Base-by-base conservation (phyloP, 1,140 invertebrate species). In the Aphaenogaster ashmeadi region DNA sequence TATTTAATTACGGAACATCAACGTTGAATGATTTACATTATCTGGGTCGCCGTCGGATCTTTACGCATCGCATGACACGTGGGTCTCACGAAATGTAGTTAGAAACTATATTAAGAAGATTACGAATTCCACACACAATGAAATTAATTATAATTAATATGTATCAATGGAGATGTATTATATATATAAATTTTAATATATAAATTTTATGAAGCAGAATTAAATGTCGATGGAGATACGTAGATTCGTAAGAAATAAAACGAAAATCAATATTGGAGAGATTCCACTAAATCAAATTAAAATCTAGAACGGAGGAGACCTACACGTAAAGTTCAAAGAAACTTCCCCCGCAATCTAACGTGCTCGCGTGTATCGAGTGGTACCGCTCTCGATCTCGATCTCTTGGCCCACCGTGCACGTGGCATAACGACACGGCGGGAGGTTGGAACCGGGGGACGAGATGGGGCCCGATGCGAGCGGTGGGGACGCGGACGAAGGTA, bases 1-100 rank as follows among this genome's bases (percentile, higher is more conserved):
- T 84, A 84, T 84, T 84, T 75, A 74, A 84, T 84, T 84, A 84
- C 80, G 41, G 41, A 9, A 84, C 80, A 50, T 75, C 72, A 84
- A 84, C 11, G 69, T 74, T 75, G 54, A 84, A 75, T 80, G 47
- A 80, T 75, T 69, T 18, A 60, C 41, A 84, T 84, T 75, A 84
- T 36, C 41, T 21, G 15, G 21, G 56, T 84, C 56, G 18, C 56
- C 44, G 71, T 27, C 13, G 54, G 9, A 83, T 33, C 11, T 60
- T 74, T 74, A 36, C 41, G 44, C 27, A 18, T 52, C 50, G 11
- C 13, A 38, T 58, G n/a, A 27, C 69, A 50, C 18, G 27, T 41
- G 54, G 3, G 7, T 72, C 41, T 69, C 41, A 47, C 38, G 0
- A 72, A 72, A 38, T 27, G 7, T 5, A 21, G 21, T 83, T 47